Conservation (phyloP, 2,797 vertebrate species). For the Coranthus polyacanthus region DNA sequence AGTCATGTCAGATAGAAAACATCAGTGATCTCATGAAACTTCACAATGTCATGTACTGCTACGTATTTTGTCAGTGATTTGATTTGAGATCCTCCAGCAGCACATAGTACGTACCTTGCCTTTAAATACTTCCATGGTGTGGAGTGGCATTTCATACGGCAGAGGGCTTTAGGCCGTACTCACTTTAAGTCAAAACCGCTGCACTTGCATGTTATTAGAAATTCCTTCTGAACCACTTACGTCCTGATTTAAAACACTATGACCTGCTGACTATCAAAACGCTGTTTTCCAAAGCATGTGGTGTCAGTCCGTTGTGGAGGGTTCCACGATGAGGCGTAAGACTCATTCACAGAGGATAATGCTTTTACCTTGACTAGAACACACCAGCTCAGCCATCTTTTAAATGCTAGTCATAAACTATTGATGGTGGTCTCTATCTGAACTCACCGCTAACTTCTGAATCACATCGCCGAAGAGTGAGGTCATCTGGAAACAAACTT, state of each 20-base stretch:
- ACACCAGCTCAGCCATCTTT: constrained; percentile 16
- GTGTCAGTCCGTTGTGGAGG: not conserved
- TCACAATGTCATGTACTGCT: no score
- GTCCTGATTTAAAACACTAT: not conserved
- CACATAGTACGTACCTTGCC: no score
- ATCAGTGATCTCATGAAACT: no score
- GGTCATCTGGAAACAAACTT: constrained; percentile 66
- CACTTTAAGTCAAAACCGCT: not conserved
- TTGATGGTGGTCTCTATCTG: constrained; percentile 54
- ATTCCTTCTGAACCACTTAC: constrained; percentile 1
- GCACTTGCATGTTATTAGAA: not conserved
- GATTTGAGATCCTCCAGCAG: no score
- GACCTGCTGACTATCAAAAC: not conserved
- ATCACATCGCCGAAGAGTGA: constrained; percentile 51
- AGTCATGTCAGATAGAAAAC: no score
- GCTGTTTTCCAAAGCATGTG: constrained; percentile 18
- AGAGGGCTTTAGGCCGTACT: not conserved
- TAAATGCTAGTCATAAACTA: constrained; percentile 53
- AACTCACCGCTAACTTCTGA: constrained; percentile 58
- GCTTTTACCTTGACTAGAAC: constrained; percentile 39
- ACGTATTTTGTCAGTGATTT: no score
- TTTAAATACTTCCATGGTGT: no score
- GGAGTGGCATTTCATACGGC: not conserved
- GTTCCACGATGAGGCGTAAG: constrained; percentile 10
- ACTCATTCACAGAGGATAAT: constrained; percentile 34